Conservation (phyloP, 1,140 invertebrate genomes). For the Drosophila cardini region DNA sequence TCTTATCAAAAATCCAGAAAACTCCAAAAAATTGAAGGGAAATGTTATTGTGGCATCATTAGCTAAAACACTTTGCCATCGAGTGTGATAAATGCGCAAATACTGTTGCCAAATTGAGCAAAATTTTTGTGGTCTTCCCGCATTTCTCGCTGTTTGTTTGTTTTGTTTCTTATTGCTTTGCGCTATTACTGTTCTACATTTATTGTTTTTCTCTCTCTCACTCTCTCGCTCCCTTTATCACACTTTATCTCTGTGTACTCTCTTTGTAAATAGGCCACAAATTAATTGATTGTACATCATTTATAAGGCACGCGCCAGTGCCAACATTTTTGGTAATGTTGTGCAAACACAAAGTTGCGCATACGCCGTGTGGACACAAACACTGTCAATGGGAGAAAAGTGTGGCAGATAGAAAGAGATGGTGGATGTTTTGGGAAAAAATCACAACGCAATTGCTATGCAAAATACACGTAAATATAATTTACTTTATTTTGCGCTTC, state of each 20-base stretch:
- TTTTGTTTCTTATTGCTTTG: conserved; percentile 52
- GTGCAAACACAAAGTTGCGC: conserved; percentile 61
- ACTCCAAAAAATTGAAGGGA: neutral
- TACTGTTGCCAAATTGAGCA: conserved; percentile 65
- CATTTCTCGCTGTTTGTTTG: conserved; percentile 1
- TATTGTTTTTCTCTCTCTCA: neutral
- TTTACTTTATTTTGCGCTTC: conserved; percentile 66
- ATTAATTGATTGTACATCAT: conserved; percentile 81
- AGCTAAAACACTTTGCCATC: conserved; percentile 72
- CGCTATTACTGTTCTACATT: conserved; percentile 17
- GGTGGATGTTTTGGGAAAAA: neutral
- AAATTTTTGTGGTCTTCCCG: conserved; percentile 58
- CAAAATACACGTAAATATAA: conserved; percentile 80
- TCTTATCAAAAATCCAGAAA: neutral
- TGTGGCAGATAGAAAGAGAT: neutral
- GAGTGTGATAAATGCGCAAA: conserved; percentile 74
- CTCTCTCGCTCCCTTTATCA: conserved; percentile 1
- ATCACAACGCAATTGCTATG: conserved; percentile 67
- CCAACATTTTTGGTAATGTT: conserved; percentile 49
- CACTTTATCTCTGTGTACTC: conserved; percentile 32
- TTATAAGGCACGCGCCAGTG: conserved; percentile 68
- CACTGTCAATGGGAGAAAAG: neutral
- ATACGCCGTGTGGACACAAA: conserved; percentile 57
- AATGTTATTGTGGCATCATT: conserved; percentile 54
- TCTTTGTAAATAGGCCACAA: conserved; percentile 73